phyloP scores from a whole-genome alignment of 2,113 vertebrate species.

The Otis tarda region DNA sequence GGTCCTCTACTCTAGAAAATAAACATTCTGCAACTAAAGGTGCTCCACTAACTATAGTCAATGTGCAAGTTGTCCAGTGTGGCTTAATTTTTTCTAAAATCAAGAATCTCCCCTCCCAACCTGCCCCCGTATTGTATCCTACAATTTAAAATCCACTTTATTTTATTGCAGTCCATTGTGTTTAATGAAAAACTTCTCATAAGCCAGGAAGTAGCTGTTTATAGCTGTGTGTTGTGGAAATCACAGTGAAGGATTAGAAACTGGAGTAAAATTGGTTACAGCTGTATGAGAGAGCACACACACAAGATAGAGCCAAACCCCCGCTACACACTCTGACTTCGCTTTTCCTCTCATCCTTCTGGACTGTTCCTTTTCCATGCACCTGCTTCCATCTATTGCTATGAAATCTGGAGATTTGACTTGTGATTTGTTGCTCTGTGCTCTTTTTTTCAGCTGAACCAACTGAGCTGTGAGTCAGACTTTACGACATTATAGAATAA shows the following conservation, averaged over 20 bases:
- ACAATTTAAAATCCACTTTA: conserved; percentile 64
- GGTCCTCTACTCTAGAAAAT: background rate
- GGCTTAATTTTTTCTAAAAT: background rate
- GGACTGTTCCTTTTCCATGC: conserved; percentile 3
- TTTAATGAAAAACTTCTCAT: conserved; percentile 73
- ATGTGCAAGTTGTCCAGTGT: background rate
- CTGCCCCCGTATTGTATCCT: background rate
- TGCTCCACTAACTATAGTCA: background rate
- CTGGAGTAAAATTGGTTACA: conserved; percentile 58
- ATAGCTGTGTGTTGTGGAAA: conserved; percentile 73
- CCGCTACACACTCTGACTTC: background rate
- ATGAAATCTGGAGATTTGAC: background rate
- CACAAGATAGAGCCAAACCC: background rate
- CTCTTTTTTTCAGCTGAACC: conserved; percentile 25
- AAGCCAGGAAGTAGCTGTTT: conserved; percentile 68
- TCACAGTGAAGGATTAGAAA: conserved; percentile 70
- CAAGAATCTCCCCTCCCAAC: background rate
- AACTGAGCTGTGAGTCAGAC: conserved; percentile 43
- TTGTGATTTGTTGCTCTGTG: conserved; percentile 41
- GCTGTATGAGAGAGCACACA: conserved; percentile 5
- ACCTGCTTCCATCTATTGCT: conserved; percentile 31
- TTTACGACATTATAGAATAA: conserved; percentile 57
- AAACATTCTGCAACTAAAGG: background rate
- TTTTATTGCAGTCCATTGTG: conserved; percentile 51
- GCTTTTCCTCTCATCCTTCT: conserved; percentile 19